These are phyloP conservation scores for Cryptophagus acutangulus DNA, from an alignment of 2,888 invertebrate genomes.

Conservation along the genomic window DNA sequence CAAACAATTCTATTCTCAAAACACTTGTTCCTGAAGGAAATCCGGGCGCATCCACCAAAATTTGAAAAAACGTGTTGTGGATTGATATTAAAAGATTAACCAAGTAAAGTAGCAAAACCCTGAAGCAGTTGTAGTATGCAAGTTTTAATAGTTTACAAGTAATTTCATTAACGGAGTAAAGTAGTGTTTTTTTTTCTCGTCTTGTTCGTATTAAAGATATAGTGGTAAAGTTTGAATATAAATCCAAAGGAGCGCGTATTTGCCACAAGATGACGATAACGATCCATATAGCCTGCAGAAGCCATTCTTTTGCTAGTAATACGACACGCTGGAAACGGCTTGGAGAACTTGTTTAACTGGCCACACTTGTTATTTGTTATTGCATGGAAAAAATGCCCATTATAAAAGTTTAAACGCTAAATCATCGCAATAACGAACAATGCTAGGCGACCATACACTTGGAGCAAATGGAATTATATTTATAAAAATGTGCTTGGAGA, in stretches of 20 bases:
- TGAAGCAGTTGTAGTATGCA: too few species aligned
- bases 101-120: too few species aligned
- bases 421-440: too few species aligned
- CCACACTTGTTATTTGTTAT: conserved; percentile 4
- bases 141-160: conserved; percentile 24
- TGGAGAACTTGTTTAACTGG: conserved; percentile 31
- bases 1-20: too few species aligned
- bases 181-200: conserved; percentile 27
- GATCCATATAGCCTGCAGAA: conserved; percentile 35
- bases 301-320: conserved; percentile 34
- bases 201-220: conserved; percentile 32
- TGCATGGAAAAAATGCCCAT: not conserved
- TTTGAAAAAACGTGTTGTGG: too few species aligned
- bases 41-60: too few species aligned
- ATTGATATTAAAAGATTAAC: too few species aligned
- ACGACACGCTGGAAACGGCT: conserved; percentile 37
- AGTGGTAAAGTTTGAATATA: conserved; percentile 36
- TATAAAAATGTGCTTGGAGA: too few species aligned
- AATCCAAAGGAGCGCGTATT: conserved; percentile 31
- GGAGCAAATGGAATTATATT: too few species aligned
- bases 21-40: too few species aligned
- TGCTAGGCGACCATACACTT: too few species aligned
- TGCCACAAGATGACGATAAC: conserved; percentile 39
- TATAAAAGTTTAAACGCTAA: conserved; percentile 2
- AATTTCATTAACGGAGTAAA: conserved; percentile 23